Evolutionary conservation across 2,888 invertebrate genomes (phyloP).

Genomic region (Drosophila monieri): DNA sequence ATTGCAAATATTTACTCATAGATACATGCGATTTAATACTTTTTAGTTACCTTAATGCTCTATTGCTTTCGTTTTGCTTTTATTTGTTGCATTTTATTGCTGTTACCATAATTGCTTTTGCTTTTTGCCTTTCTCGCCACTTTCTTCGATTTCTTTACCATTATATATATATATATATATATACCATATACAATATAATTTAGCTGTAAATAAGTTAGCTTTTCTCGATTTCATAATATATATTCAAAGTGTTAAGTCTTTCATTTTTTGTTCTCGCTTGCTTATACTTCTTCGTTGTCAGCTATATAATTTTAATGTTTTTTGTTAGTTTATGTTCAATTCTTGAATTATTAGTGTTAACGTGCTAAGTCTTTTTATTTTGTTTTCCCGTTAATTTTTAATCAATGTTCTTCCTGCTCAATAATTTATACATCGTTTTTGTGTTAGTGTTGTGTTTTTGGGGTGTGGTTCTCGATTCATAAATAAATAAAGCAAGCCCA

Average conservation of each 20-base stretch:
- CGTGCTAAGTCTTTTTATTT: constrained; percentile 74
- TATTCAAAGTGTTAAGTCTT: constrained; percentile 77
- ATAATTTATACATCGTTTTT: constrained; percentile 46
- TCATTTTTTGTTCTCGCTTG: constrained; percentile 73
- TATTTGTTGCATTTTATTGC: constrained; percentile 26
- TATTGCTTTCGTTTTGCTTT: constrained; percentile 52
- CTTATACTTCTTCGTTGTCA: constrained; percentile 45
- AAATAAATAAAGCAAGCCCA: constrained; percentile 40
- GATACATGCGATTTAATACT: constrained; percentile 70
- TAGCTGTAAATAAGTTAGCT: constrained; percentile 69
- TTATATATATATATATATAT: constrained; percentile 14
- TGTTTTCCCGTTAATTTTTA: constrained; percentile 59
- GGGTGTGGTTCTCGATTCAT: constrained; percentile 33
- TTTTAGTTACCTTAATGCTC: constrained; percentile 74
- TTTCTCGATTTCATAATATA: constrained; percentile 46
- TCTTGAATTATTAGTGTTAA: constrained; percentile 68
- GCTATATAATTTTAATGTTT: constrained; percentile 41
- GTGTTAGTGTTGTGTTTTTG: constrained; percentile 8
- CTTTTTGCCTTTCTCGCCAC: constrained; percentile 3
- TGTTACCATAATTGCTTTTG: constrained; percentile 35
- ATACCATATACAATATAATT: constrained; percentile 50
- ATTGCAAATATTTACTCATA: constrained; percentile 71
- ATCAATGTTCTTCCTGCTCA: constrained; percentile 44
- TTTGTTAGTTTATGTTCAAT: constrained; percentile 44
- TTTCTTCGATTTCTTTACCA: constrained; percentile 15